Base-by-base conservation (phyloP, 1,140 invertebrate species). In the Battus philenor region DNA sequence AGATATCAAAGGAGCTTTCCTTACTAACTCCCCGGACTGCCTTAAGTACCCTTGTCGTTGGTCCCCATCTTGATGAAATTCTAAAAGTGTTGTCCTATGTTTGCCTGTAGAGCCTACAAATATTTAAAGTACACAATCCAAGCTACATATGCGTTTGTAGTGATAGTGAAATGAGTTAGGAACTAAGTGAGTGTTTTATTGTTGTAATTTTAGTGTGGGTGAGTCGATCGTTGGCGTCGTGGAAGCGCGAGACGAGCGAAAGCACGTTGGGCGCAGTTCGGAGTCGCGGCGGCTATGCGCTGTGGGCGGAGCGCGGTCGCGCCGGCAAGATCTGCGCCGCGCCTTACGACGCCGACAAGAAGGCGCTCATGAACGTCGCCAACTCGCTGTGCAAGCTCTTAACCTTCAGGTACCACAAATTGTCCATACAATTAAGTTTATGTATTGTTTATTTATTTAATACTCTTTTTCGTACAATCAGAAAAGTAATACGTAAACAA, bases 301-400 rank as follows among this genome's bases (percentile, higher is more conserved):
- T 94, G 39, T 95, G 94, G 86, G 93, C 93, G 43, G 93, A 95
- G 76, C 93, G 93, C 60, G 94, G 94, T 4, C 88, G 88, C n/a
- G 78, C 90, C 10, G 94, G 93, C 18, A 95, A 95, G 79, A 80
- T 95, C 11, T 96, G 94, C 59, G 77, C 82, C 0, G 91, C 92
- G 15, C 93, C 93, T 43, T 92, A 92, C 54, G 83, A 94, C 11
- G 73, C 81, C 34, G 76, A 84, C 53, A 81, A 77, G 10, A 69
- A 77, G 38, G 70, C 87, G 1, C 68, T 89, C 3, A 81, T 81
- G 31, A 87, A 87, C 22, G 91, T 94, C 11, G 93, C 93, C 4
- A 88, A 90, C 4, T 95, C 94, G 0, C 83, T 95, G 1, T 96
- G 94, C 64, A 92, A 88, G 46, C 88, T 92, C 0, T 68, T 96